phyloP scores from a whole-genome alignment of 1,140 invertebrate species.

The Tetraneura akinire region DNA sequence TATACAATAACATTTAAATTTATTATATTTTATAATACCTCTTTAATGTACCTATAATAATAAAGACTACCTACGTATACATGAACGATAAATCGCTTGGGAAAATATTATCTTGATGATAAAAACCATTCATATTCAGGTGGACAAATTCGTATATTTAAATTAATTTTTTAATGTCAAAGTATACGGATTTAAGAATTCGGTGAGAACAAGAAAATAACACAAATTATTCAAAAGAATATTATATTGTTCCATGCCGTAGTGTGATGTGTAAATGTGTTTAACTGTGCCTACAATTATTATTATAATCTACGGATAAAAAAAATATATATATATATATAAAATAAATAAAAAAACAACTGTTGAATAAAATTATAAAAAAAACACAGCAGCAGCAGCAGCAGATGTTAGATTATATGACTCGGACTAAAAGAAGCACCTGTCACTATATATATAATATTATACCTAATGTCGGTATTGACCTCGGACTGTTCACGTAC shows the following conservation, averaged over 20 bases:
- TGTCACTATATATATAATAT: background rate
- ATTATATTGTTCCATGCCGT: background rate
- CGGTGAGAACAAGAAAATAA: conserved; percentile 15
- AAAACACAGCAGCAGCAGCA: background rate
- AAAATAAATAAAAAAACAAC: background rate
- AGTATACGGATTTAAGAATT: background rate
- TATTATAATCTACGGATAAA: background rate
- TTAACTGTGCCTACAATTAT: conserved; percentile 29
- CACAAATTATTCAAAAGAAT: background rate
- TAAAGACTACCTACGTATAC: background rate
- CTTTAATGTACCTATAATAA: no score
- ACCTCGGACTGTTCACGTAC: conserved; percentile 24
- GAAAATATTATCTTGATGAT: conserved; percentile 12
- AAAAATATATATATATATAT: background rate
- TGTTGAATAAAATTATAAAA: conserved; percentile 36
- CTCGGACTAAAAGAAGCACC: conserved; percentile 10
- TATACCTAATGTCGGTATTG: conserved; percentile 3
- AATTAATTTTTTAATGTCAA: conserved; percentile 18
- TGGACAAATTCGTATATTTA: background rate
- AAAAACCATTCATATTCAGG: background rate
- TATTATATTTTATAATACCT: background rate
- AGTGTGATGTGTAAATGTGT: background rate
- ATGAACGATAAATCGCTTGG: background rate
- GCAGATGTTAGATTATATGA: conserved; percentile 43
- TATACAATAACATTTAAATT: background rate